Evolutionary conservation across 1,140 invertebrate genomes (phyloP).

Genomic region (Hyles euphorbiae): DNA sequence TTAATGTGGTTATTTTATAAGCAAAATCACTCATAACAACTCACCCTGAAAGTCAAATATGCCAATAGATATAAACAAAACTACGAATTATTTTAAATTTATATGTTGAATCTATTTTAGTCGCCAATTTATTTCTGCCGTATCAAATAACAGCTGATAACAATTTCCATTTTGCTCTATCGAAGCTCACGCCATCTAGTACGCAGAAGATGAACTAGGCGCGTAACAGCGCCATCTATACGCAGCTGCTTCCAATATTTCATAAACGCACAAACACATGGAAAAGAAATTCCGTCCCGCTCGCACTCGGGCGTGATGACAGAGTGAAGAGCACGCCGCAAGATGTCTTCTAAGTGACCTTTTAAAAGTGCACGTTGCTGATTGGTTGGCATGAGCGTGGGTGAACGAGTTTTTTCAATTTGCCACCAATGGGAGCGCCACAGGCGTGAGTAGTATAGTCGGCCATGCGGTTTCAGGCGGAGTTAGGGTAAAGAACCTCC

Average conservation of each 20-base stretch:
- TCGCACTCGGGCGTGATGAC: constrained; percentile 39
- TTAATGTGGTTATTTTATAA: background rate
- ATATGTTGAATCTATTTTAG: background rate
- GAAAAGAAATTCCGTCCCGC: constrained; percentile 29
- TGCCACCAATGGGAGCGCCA: constrained; percentile 47
- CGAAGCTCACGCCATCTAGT: constrained; percentile 33
- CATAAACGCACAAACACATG: constrained; percentile 28
- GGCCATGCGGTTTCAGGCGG: constrained; percentile 68
- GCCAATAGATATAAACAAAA: background rate
- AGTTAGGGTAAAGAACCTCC: constrained; percentile 56
- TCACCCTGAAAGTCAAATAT: background rate
- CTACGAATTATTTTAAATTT: background rate
- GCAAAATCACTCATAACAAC: background rate
- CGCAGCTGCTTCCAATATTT: constrained; percentile 13
- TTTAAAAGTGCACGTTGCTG: constrained; percentile 41
- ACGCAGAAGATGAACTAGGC: constrained; percentile 31
- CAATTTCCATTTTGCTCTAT: constrained; percentile 9
- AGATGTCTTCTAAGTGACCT: constrained; percentile 45
- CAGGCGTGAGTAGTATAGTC: constrained; percentile 38
- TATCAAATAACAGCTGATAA: constrained; percentile 30
- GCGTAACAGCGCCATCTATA: constrained; percentile 49
- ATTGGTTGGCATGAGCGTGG: constrained; percentile 51
- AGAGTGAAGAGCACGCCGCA: constrained; percentile 35
- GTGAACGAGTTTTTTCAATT: constrained; percentile 37
- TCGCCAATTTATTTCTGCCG: constrained; percentile 9